Evolutionary conservation across 1,140 invertebrate species (phyloP), one percentile per base, ranked within the genome.

Genomic region (Tribolium castaneum): DNA sequence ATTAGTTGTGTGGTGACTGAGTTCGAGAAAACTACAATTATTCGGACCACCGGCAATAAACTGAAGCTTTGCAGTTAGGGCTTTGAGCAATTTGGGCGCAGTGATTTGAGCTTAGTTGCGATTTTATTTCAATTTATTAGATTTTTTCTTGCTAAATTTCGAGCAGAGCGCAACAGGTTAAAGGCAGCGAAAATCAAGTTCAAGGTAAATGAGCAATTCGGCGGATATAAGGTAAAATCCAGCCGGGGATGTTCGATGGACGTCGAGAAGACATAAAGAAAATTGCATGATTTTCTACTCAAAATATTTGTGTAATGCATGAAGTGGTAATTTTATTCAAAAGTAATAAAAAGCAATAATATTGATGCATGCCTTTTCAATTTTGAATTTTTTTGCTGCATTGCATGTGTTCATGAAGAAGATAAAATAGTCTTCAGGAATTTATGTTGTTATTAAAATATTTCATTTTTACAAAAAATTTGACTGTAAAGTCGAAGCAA

Each of bases 1-100:
- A 82, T 85, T 84, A 80, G 82, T 78, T 84, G 80, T 78, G 81
- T 75, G 59, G 75, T 77, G 79, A 79, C 72, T 72, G 78, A 81
- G 75, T 59, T 35, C 34, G 16, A 39, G 75, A 14, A 45, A 80
- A 77, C 75, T 52, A 73, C 71, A 50, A 73, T 30, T 34, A 52
- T 14, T 73, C 14, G 16, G n/a, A 72, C 5, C 25, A 49, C 39
- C 16, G 10, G 9, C 2, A 12, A 3, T 66, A 6, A 30, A 13
- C 34, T 30, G 30, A 66, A 25, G 6, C 7, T 35, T 35, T 9
- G 9, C 7, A 45, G 0, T 45, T n/a, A 10, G 5, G 1, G 39
- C 7, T 45, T 45, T 4, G 2, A 3, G n/a, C 7, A 45, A 9
- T 1, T 10, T 45, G 5, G 39, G 3, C 25, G 6, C 39, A 45